Evolutionary conservation across 2,113 vertebrate genomes (phyloP), one percentile per base, ranked within the genome.

Genomic region (Salvelinus fontinalis): DNA sequence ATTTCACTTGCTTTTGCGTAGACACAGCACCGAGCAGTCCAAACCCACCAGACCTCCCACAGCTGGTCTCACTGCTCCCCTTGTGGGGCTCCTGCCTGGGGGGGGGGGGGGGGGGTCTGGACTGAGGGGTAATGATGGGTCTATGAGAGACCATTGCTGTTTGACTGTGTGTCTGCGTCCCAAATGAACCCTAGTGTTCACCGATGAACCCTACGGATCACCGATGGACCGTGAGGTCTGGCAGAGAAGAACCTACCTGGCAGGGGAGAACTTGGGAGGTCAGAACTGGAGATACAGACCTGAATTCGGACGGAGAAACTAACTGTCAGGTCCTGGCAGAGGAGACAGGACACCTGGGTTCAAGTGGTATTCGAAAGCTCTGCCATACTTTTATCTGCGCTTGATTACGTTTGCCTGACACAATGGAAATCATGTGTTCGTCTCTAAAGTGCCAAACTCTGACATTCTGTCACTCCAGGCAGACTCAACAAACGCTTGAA

Each of bases 11-110:
- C 62, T 66, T 6, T 83, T 81, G 76, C 75, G 74, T 29, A 75
- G 75, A 57, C 51, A 57, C 51, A 14, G 51, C 18, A 57, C 51
- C 16, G 16, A 57, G 9, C 51, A 20, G 20, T 60, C n/a, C 59
- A 60, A 60, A 60, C n/a, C 20, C 59, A 22, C 59, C 76, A 73
- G 87, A 91, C 86, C 88, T 87, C 88, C 85, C 84, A 78, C 75
- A 62, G 73, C 66, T 65, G 49, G 49, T 51, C 49, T 14, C 51
- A 22, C 20, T 27, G 13, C 54, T 68, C 34, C 14, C 64, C 66
- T 70, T 70, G 71, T 44, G 39, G n/a, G 54, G 51, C 51, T 34
- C 14, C 70, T 18, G 14, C 49, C 57, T 60, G 57, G 57, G 16
- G 71, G 3, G 7, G 16, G 79, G 66, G 66, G 7, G 3, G 18